Base-by-base conservation (phyloP, 1,140 invertebrate species). In the Asobara japonica region DNA sequence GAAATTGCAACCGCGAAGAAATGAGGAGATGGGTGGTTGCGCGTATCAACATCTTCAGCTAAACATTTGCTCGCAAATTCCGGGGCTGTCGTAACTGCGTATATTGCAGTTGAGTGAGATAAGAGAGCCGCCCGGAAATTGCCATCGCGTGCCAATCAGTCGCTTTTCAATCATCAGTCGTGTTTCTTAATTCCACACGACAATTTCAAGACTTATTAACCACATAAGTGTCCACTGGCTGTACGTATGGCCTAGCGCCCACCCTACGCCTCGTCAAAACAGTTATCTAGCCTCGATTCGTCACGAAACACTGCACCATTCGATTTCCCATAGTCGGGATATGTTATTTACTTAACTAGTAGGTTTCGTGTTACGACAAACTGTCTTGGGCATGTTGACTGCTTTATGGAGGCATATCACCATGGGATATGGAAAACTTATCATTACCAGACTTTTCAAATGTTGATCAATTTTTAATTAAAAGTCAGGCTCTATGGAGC, bases 311-410 rank as follows among this genome's bases (percentile, higher is more conserved):
- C 27, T 56, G 18, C 38, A 60, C 16, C 33, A 38, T 62, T 70
- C 33, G 56, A 62, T 70, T 41, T 41, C 33, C 31, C 20, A 70
- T 70, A 70, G 33, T 25, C 16, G 62, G 22, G 33, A 70, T 33
- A 70, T 38, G 30, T 30, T 70, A 61, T 70, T 70, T 27, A 38
- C 33, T 38, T 70, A 62, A 70, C 56, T 62, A 70, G n/a, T 60
- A 18, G 11, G 29, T 69, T n/a, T 56, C 51, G 22, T 25, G 22
- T 18, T 65, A 65, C 30, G 66, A 68, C 66, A 68, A 69, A 69
- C 29, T 69, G 48, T 33, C 36, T 22, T 25, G 22, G 18, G 48
- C n/a, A 60, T 45, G 41, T n/a, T 45, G 41, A 45, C 41, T 45
- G 18, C 41, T 45, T 45, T 45, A 45, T 45, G 41, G 41, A 45